These are phyloP conservation scores for Itoplectis maculator DNA, from an alignment of 2,888 invertebrate genomes.

Conservation along the genomic window DNA sequence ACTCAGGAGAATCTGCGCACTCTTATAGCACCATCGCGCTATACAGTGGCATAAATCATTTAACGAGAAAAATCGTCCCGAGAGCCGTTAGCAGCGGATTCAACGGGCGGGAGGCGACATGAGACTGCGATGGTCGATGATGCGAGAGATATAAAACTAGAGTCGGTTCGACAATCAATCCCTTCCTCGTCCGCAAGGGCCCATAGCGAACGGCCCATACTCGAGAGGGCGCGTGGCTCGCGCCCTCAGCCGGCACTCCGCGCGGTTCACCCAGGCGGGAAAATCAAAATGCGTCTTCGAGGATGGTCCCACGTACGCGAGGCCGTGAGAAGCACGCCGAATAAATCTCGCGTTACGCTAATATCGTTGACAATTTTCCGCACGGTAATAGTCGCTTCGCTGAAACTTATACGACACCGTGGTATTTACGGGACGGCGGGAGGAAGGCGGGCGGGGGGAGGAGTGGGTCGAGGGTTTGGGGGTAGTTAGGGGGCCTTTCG, in stretches of 20 bases:
- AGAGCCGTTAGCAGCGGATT: conserved; percentile 19
- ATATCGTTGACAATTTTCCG: conserved; percentile 69
- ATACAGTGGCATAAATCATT: conserved; percentile 45
- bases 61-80: conserved; percentile 47
- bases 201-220: conserved; percentile 12
- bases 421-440: conserved; percentile 48
- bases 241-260: conserved; percentile 35
- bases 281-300: conserved; percentile 52
- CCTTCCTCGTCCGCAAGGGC: conserved; percentile 42
- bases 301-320: conserved; percentile 50
- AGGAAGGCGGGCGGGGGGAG: too few species aligned
- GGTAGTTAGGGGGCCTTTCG: conserved; percentile 42
- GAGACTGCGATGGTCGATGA: conserved; percentile 24
- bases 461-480: conserved; percentile 27
- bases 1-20: not conserved
- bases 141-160: conserved; percentile 26
- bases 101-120: conserved; percentile 16
- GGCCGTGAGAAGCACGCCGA: conserved; percentile 46
- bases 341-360: conserved; percentile 73
- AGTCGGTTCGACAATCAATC: conserved; percentile 25
- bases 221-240: conserved; percentile 35
- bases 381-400: conserved; percentile 45
- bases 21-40: not conserved
- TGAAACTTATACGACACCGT: conserved; percentile 48
- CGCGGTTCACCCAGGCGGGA: conserved; percentile 40